phyloP scores from a whole-genome alignment of 2,888 invertebrate genomes.

The Muschampia plurimacula region DNA sequence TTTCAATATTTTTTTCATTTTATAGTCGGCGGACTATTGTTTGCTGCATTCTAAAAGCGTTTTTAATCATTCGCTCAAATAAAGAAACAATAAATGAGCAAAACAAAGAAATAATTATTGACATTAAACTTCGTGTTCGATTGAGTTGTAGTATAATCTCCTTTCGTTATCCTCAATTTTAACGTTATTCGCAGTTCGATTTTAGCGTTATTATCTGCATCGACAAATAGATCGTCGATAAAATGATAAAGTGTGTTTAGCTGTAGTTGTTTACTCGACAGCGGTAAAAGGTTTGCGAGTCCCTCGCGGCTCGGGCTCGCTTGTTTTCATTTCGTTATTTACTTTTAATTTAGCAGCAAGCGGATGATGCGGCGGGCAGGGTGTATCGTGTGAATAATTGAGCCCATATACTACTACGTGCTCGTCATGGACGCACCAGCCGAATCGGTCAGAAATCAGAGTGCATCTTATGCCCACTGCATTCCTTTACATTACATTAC shows the following conservation, averaged over 20 bases:
- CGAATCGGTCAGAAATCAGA: not conserved
- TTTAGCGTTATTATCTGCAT: conserved; percentile 73
- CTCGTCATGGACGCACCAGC: conserved; percentile 42
- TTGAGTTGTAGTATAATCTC: conserved; percentile 1
- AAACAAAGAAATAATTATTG: conserved; percentile 1
- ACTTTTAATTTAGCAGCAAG: conserved; percentile 86
- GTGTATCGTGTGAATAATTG: conserved; percentile 82
- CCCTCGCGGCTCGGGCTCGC: conserved; percentile 76
- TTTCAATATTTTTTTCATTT: conserved; percentile 47
- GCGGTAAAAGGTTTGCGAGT: conserved; percentile 85
- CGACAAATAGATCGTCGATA: conserved; percentile 78
- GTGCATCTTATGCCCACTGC: conserved; percentile 13
- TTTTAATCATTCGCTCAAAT: conserved; percentile 39
- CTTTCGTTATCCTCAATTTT: conserved; percentile 12
- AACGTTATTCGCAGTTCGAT: conserved; percentile 56
- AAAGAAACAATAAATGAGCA: conserved; percentile 4
- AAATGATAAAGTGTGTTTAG: conserved; percentile 82
- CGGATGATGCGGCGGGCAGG: conserved; percentile 78
- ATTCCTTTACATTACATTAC: too few relatives aligned
- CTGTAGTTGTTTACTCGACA: conserved; percentile 80
- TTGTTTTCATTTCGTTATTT: conserved; percentile 86
- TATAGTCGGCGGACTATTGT: conserved; percentile 39
- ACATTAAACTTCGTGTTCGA: conserved; percentile 9
- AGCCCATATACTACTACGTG: conserved; percentile 67
- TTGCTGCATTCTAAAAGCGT: conserved; percentile 37